Conservation (phyloP, 2,797 vertebrate genomes). For the Hippopotamyrus pictus region DNA sequence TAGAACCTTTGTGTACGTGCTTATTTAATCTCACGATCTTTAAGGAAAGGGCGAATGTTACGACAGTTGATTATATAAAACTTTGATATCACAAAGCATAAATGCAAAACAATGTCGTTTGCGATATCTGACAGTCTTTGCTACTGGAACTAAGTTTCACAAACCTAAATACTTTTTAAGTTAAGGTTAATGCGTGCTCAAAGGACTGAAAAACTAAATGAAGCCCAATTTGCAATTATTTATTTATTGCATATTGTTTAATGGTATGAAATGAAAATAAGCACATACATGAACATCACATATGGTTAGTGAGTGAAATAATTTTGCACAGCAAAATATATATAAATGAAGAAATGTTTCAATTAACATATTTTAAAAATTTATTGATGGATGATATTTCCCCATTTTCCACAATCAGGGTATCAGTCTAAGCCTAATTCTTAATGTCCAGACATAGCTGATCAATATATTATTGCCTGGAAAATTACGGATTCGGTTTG, state of each 20-base stretch:
- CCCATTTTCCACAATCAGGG: slow-evolving; percentile 87
- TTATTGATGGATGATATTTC: slow-evolving; percentile 85
- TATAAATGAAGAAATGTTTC: slow-evolving; percentile 71
- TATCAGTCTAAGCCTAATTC: slow-evolving; percentile 87
- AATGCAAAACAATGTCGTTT: neutral
- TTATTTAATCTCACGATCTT: neutral
- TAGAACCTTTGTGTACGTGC: neutral
- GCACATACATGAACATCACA: slow-evolving; percentile 94
- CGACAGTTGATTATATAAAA: neutral
- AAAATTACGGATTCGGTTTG: slow-evolving; percentile 84
- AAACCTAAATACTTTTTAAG: neutral
- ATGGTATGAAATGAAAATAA: slow-evolving; percentile 86
- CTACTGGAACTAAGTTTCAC: neutral
- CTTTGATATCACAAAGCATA: neutral
- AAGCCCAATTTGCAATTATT: slow-evolving; percentile 61
- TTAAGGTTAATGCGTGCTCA: slow-evolving; percentile 20
- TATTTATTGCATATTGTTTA: slow-evolving; percentile 76
- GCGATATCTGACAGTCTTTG: neutral
- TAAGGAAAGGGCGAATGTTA: neutral
- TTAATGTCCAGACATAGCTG: slow-evolving; percentile 87
- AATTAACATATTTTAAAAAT: slow-evolving; percentile 92
- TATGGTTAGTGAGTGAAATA: slow-evolving; percentile 96
- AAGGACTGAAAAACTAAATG: slow-evolving; percentile 60
- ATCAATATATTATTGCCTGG: slow-evolving; percentile 88
- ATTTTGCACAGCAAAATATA: slow-evolving; percentile 99